phyloP scores from a whole-genome alignment of 2,113 vertebrate genomes.

The Rhea pennata region DNA sequence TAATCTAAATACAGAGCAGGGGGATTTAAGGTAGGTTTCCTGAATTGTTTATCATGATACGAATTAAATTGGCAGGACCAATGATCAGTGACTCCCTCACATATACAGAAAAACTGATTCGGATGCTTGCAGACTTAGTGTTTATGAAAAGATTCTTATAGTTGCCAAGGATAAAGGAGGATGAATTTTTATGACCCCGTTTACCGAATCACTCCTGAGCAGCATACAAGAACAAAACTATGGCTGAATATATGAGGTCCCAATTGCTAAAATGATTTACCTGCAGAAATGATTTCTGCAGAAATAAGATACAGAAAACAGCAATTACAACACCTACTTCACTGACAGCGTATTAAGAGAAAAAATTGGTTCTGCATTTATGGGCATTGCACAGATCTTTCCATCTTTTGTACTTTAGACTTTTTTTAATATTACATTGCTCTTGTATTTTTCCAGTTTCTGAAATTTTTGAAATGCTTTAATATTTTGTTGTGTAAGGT shows the following conservation, averaged over 20 bases:
- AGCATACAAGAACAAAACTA: constrained; percentile 33
- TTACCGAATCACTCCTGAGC: constrained; percentile 22
- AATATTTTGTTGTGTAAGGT: neutral
- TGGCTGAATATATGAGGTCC: constrained; percentile 2
- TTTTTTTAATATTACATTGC: neutral
- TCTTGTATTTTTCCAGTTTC: neutral
- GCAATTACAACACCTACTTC: neutral
- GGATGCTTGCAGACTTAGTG: neutral
- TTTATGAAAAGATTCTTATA: constrained; percentile 23
- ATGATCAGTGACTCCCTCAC: neutral
- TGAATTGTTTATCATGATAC: neutral
- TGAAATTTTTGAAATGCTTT: neutral
- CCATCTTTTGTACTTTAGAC: neutral
- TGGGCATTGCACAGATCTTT: neutral
- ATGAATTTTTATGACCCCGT: constrained; percentile 41
- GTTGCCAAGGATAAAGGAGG: neutral
- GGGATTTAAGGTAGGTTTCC: neutral
- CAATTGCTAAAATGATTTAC: neutral
- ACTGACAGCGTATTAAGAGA: neutral
- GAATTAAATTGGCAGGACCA: neutral
- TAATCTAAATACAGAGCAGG: neutral
- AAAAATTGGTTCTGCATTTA: neutral
- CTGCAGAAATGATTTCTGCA: neutral
- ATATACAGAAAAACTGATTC: neutral
- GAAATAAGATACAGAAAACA: neutral